Percentiles rank a stretch among this genome's conserved stretches.
Conservation (phyloP, 2,888 invertebrate species). For the Pristionchus exspectatus region DNA sequence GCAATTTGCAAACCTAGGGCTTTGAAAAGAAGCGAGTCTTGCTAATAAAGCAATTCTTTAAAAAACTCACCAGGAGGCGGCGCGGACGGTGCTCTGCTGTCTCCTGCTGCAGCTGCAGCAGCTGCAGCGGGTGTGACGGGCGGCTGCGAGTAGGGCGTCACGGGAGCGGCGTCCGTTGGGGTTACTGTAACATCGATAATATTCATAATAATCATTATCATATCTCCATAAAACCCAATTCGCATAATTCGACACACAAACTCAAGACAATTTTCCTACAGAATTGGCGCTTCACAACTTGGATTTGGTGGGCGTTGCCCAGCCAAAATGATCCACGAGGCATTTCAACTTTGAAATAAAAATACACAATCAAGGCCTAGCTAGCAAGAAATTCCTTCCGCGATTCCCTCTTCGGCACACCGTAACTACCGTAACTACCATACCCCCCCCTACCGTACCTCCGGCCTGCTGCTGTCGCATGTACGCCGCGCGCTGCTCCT, state of each 20-base stretch:
- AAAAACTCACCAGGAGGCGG: constrained; percentile 32
- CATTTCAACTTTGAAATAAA: too few relatives aligned
- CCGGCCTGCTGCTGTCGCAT: background rate
- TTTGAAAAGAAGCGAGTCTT: too few relatives aligned
- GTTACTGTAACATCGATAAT: background rate
- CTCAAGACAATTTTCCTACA: too few relatives aligned
- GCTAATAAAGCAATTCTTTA: too few relatives aligned
- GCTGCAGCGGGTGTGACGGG: background rate
- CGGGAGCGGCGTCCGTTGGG: background rate
- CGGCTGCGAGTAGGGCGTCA: constrained; percentile 37
- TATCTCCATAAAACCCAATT: background rate
- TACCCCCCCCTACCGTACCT: background rate
- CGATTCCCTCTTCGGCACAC: background rate
- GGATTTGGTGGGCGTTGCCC: too few relatives aligned
- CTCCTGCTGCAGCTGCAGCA: background rate
- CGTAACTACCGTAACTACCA: too few relatives aligned
- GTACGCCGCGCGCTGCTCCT: constrained; percentile 40
- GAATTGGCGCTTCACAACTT: too few relatives aligned
- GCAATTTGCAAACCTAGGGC: too few relatives aligned
- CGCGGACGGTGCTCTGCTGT: constrained; percentile 31
- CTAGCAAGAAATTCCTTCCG: background rate
- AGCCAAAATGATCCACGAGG: too few relatives aligned
- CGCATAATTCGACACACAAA: too few relatives aligned
- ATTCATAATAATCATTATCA: background rate
- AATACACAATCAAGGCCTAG: too few relatives aligned